phyloP scores from a whole-genome alignment of 2,113 vertebrate genomes.

The Microcebus tavaratra region DNA sequence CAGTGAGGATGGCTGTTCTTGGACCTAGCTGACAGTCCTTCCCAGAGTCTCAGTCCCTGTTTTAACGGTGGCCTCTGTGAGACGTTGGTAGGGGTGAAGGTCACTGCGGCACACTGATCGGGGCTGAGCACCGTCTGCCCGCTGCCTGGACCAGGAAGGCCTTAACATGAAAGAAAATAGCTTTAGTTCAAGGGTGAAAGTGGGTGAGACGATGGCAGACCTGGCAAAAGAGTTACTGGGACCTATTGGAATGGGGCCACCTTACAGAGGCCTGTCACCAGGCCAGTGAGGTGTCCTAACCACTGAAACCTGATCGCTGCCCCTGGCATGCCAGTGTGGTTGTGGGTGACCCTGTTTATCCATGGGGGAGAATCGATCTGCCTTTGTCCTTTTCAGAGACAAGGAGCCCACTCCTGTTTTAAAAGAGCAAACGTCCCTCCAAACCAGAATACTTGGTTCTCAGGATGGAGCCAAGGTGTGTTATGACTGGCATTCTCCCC shows the following conservation, averaged over 20 bases:
- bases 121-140: background rate
- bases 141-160: background rate
- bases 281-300: background rate
- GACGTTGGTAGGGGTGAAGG: background rate
- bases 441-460: background rate
- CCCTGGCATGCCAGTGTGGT: too few species aligned
- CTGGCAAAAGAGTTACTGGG: background rate
- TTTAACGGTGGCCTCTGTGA: background rate
- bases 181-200: background rate
- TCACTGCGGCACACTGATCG: background rate
- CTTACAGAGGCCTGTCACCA: background rate
- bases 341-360: background rate
- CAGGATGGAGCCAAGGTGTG: background rate
- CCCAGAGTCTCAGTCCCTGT: background rate
- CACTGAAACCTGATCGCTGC: background rate
- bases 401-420: background rate
- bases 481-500: background rate
- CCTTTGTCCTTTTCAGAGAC: background rate
- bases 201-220: background rate
- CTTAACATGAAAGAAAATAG: background rate
- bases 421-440: background rate
- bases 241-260: background rate
- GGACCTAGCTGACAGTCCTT: background rate
- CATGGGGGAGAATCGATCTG: background rate
- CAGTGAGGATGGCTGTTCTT: background rate